A percentile compares a stretch with the other conserved stretches of the same genome.
Conservation (phyloP, 2,113 vertebrate genomes). For the Oryzias melastigma region DNA sequence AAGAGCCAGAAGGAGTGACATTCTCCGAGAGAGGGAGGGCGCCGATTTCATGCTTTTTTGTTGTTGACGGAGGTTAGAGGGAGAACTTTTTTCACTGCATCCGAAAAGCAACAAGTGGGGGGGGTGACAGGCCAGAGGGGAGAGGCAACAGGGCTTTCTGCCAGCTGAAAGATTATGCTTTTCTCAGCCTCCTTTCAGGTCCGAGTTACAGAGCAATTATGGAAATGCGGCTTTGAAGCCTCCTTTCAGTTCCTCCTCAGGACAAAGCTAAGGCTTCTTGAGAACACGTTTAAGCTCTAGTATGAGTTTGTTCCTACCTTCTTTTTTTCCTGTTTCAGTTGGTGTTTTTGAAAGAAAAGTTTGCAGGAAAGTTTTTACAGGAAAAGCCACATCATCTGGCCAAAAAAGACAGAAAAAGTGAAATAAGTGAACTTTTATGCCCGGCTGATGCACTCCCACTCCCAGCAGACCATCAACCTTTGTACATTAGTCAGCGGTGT, state of each 20-base stretch:
- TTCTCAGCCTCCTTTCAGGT: conserved; percentile 86
- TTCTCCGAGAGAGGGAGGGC: conserved; percentile 77
- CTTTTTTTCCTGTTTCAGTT: conserved; percentile 14
- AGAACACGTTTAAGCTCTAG: conserved; percentile 56
- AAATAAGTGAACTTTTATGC: conserved; percentile 18
- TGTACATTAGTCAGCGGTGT: conserved; percentile 75
- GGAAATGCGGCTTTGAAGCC: conserved; percentile 96
- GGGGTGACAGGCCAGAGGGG: conserved; percentile 67
- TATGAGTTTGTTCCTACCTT: conserved; percentile 52
- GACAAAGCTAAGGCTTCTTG: conserved; percentile 77
- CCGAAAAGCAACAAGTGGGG: conserved; percentile 89
- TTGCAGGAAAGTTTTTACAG: conserved; percentile 7
- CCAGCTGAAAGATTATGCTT: conserved; percentile 92
- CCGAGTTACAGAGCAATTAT: conserved; percentile 98
- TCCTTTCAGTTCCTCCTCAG: conserved; percentile 81
- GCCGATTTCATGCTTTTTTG: conserved; percentile 85
- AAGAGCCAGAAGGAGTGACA: conserved; percentile 81
- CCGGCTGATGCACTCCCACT: conserved; percentile 46
- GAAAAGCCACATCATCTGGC: conserved; percentile 10
- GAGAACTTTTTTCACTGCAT: conserved; percentile 85
- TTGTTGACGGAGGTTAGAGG: conserved; percentile 83
- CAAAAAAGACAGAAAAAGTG: conserved; percentile 45
- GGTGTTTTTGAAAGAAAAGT: conserved; percentile 20
- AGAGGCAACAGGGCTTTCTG: conserved; percentile 84
- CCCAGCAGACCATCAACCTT: conserved; percentile 67